Conservation (phyloP, 2,888 invertebrate genomes). For the Mystacides longicornis region DNA sequence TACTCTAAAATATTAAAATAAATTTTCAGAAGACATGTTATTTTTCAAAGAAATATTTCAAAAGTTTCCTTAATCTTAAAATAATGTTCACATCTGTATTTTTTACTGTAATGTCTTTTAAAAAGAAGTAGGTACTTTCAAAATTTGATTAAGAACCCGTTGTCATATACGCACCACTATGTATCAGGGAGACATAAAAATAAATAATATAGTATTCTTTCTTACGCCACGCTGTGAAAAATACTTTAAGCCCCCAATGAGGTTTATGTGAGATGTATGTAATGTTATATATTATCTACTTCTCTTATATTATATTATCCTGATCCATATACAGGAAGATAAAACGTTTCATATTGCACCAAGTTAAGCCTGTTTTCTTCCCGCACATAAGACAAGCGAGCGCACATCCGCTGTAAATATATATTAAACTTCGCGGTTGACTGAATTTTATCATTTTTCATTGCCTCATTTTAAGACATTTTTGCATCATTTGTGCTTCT, state of each 20-base stretch:
- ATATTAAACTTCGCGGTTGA: slow-evolving; percentile 24
- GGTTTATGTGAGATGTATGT: not conserved
- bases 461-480: slow-evolving; percentile 27
- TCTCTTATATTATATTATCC: not conserved
- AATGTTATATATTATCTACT: not conserved
- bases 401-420: slow-evolving; percentile 20
- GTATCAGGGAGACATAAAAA: not conserved
- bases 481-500: slow-evolving; percentile 27
- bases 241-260: not conserved
- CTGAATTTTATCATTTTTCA: slow-evolving; percentile 27
- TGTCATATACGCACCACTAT: not conserved
- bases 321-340: not conserved
- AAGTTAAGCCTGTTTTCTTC: not conserved
- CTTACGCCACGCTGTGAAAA: not conserved
- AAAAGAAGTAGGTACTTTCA: not conserved
- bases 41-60: too few species aligned
- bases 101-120: not conserved
- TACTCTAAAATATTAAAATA: too few species aligned
- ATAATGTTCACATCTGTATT: not conserved
- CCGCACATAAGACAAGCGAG: not conserved
- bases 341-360: not conserved
- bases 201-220: not conserved
- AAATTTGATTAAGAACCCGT: slow-evolving; percentile 1
- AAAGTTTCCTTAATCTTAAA: too few species aligned
- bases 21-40: too few species aligned